These are phyloP conservation scores for Protonemura montana DNA, from an alignment of 2,888 invertebrate genomes.

Conservation along the genomic window DNA sequence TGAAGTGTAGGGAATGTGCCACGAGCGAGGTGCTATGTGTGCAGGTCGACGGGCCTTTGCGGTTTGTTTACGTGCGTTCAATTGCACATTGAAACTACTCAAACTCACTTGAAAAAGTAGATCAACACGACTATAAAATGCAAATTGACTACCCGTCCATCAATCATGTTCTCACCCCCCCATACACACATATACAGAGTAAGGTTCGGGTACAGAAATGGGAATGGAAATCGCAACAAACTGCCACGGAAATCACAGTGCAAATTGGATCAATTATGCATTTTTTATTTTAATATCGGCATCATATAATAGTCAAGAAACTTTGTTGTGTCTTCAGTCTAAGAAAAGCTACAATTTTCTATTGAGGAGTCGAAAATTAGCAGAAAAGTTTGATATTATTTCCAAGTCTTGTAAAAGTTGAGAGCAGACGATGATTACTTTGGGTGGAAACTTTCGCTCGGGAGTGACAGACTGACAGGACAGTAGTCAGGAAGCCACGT, in stretches of 20 bases:
- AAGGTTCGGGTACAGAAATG: not conserved
- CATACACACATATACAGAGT: no score
- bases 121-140: not conserved
- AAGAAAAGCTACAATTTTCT: not conserved
- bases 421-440: not conserved
- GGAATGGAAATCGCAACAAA: not conserved
- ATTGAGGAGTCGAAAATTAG: not conserved
- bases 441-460: not conserved
- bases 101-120: not conserved
- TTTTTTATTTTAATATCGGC: not conserved
- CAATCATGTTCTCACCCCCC: not conserved
- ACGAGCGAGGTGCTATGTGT: no score
- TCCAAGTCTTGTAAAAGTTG: not conserved
- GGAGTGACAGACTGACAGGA: not conserved
- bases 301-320: not conserved
- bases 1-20: not conserved
- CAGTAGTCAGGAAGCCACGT: not conserved
- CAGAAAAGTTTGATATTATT: not conserved
- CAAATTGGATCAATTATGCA: not conserved
- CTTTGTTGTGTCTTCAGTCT: not conserved
- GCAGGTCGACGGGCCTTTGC: not conserved
- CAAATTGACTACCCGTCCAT: not conserved
- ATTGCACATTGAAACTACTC: not conserved
- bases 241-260: not conserved
- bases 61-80: constrained; percentile 1